Evolutionary conservation across 2,888 invertebrate species (phyloP).

Genomic region (Epinotia nisella): DNA sequence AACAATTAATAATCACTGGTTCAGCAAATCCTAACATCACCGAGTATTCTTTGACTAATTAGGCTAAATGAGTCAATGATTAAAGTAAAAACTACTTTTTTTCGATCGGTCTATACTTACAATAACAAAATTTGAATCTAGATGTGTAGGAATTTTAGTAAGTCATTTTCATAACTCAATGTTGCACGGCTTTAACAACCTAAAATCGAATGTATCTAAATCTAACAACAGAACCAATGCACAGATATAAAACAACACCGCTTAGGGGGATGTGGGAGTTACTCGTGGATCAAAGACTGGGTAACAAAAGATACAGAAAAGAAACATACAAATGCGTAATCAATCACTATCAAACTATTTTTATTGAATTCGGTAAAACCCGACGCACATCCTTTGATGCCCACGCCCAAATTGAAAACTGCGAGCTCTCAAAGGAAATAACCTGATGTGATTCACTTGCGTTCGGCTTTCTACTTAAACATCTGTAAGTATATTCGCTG

Average conservation of each 20-base stretch:
- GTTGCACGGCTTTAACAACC: neutral
- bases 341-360: slow-evolving; percentile 1
- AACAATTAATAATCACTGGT: no score
- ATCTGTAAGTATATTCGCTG: neutral
- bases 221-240: neutral
- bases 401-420: neutral
- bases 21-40: no score
- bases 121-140: no score
- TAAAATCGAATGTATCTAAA: neutral
- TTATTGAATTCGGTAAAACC: neutral
- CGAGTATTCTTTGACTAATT: no score
- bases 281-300: neutral
- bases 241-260: neutral
- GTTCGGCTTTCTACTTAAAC: neutral
- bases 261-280: neutral
- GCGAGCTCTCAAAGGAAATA: neutral
- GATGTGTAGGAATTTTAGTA: no score
- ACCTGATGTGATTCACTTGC: neutral
- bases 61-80: no score
- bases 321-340: neutral
- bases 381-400: neutral
- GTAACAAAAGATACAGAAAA: neutral
- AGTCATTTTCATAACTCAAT: no score
- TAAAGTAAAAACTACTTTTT: no score
- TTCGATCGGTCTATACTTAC: no score